Percentiles rank a stretch among this genome's conserved stretches.
phyloP scores from a whole-genome alignment of 2,888 invertebrate genomes.

The Nephrotoma guestfalica region DNA sequence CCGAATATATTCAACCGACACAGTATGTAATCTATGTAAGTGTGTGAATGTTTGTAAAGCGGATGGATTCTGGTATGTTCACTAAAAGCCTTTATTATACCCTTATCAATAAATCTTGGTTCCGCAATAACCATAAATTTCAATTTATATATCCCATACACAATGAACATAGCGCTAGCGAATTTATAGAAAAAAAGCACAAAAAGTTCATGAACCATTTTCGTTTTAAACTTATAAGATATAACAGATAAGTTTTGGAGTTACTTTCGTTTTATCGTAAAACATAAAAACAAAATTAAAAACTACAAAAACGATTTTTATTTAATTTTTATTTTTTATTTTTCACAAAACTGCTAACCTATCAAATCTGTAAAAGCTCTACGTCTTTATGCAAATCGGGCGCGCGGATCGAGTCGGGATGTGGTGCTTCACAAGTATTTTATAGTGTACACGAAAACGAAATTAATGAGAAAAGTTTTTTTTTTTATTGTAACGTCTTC shows the following conservation, averaged over 20 bases:
- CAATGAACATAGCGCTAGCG: not conserved
- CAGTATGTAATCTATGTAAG: not conserved
- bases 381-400: too few relatives aligned
- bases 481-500: not conserved
- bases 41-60: not conserved
- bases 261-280: not conserved
- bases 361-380: not conserved
- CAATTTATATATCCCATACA: not conserved
- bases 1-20: not conserved
- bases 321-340: not conserved
- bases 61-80: not conserved
- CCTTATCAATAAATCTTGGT: not conserved
- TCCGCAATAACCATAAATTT: not conserved
- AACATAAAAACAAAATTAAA: not conserved
- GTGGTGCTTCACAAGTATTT: not conserved
- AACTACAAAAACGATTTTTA: not conserved
- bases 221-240: not conserved
- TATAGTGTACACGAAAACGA: not conserved
- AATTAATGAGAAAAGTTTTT: not conserved
- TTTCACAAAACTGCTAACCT: not conserved
- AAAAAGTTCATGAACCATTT: not conserved
- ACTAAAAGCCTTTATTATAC: not conserved
- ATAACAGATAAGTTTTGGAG: not conserved
- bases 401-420: not conserved
- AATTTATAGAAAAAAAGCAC: not conserved